Conservation (phyloP, 1,140 invertebrate genomes). For the Drosophila suzukii region DNA sequence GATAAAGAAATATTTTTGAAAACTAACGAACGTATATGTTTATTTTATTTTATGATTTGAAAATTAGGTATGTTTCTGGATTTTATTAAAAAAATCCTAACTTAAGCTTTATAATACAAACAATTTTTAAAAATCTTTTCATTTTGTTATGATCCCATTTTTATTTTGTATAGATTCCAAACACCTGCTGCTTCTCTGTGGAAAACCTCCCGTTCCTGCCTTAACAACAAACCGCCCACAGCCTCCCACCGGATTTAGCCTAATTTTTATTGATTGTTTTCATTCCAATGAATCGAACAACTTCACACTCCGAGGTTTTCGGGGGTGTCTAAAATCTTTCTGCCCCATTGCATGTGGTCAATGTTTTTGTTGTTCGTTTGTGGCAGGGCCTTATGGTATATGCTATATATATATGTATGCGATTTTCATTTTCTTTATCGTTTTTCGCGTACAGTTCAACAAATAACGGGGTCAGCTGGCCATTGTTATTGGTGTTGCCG, state of each 20-base stretch:
- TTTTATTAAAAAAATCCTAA: no score
- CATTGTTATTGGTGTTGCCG: conserved; percentile 61
- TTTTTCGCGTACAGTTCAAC: conserved; percentile 73
- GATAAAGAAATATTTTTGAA: no score
- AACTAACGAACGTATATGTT: no score
- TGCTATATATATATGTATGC: conserved; percentile 29
- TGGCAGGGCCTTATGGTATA: conserved; percentile 37
- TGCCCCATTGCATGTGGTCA: conserved; percentile 53
- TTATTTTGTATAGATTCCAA: background rate
- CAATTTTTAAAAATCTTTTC: no score
- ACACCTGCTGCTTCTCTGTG: conserved; percentile 24
- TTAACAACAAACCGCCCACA: background rate
- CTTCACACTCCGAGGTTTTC: conserved; percentile 23
- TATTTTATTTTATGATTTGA: no score
- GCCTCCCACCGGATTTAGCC: conserved; percentile 16
- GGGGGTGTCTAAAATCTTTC: conserved; percentile 42
- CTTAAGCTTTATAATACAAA: no score
- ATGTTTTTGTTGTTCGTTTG: conserved; percentile 10
- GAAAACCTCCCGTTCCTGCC: background rate
- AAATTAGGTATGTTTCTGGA: no score
- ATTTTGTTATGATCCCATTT: background rate
- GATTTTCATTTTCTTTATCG: conserved; percentile 53
- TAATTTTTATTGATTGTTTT: conserved; percentile 59
- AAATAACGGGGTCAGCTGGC: conserved; percentile 77
- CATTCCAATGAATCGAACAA: conserved; percentile 46